Evolutionary conservation across 2,888 invertebrate species (phyloP), one percentile per base, ranked within the genome.

Genomic region (Ormyrus rosae): DNA sequence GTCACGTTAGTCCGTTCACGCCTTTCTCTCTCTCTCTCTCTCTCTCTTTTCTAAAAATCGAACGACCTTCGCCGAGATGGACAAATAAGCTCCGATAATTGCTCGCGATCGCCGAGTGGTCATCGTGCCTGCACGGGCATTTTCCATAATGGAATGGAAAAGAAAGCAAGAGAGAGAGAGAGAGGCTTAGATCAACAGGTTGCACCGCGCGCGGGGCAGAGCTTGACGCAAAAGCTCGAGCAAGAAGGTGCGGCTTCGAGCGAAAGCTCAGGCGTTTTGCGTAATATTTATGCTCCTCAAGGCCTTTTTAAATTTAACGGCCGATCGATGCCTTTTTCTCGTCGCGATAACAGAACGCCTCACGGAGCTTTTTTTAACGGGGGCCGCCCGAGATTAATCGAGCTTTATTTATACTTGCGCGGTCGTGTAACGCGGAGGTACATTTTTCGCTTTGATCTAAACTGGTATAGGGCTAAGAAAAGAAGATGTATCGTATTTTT

Each of bases 161-260:
- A 11, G 11, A 50, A 51, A 51, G 48, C 48, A 5, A 10, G 48
- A 82, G 82, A 74, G 76, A 79, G 19, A 48, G 7, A 56, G n/a
- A 56, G 56, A 56, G 56, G 84, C 83, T 84, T 87, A 86, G 86
- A 88, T 88, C 88, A 88, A 88, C 88, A 88, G 88, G 88, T 88
- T 80, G 72, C 51, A 7, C 34, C 8, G 46, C 2, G 60, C n/a
- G 10, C 61, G 46, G 19, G 19, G 19, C 9, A 85, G 85, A 83
- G 85, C 85, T 85, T 68, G 65, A 65, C 64, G 65, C 60, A 73
- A 63, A 77, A 69, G 68, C 63, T 77, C 73, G 55, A 8, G 13
- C 7, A 9, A 7, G 34, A n/a, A 77, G 63, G 63, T 51, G 68
- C 7, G 48, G 68, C 72, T 63, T 63, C 55, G 46, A 19, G 19